Evolutionary conservation across 2,888 invertebrate species (phyloP), one percentile per base, ranked within the genome.

Genomic region (Microctonus brassicae): DNA sequence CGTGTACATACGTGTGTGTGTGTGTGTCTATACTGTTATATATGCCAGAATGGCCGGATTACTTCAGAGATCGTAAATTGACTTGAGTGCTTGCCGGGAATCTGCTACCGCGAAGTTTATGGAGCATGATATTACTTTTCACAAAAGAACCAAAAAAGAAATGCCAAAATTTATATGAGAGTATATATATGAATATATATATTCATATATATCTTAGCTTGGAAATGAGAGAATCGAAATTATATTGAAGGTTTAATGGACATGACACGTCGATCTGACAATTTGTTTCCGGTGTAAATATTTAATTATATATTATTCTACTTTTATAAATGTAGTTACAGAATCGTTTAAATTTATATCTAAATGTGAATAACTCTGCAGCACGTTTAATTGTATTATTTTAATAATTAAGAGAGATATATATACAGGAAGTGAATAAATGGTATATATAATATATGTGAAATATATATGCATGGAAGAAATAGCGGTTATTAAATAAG

Each of bases 71-170:
- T 70, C 70, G 70, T 70, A 70, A 70, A 70, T 70, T 65, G 65
- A 65, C 58, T 60, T 29, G 65, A 70, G 70, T 70, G 33, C 63
- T 69, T 63, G 57, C 69, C 72, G 76, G 73, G 75, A 77, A 77
- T 72, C 72, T 72, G 77, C 77, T 79, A 77, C 78, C 73, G 76
- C 75, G 70, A 71, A 74, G 77, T 81, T 82, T 81, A 82, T 80
- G 80, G 77, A 76, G 76, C 81, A 79, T 78, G 81, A 80, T 81
- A 82, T 82, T 81, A 80, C 81, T 79, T 80, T 78, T 77, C 76
- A 77, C 75, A 74, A 75, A 73, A 65, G 64, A 57, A 69, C 60
- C 70, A 58, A 71, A 29, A 29, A 60, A 72, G 72, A 52, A 68
- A 68, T 61, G 60, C 52, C 61, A 68, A 52, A 22, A 67, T 58